Evolutionary conservation across 92 coral and sea anemone species (phyloP), one percentile per base, ranked within the genome.

Genomic region (Actinernus sp.): DNA sequence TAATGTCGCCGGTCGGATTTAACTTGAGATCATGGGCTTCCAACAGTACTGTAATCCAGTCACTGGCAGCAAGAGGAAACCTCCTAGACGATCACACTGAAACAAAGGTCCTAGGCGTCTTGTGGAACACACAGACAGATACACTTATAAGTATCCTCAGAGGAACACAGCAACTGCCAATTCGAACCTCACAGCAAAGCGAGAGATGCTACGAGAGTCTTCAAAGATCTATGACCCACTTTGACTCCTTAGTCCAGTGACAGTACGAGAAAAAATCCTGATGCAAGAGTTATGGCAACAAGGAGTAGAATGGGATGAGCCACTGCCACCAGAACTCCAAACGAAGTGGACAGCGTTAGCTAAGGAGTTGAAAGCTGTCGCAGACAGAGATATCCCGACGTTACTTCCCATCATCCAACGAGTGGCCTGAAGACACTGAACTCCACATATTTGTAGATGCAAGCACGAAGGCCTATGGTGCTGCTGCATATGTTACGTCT

Each of bases 11-110:
- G 0, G 75, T 58, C 19, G 46, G 63, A n/a, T 65, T 64, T 26
- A 76, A 61, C 63, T 34, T 71, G 30, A 54, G 82, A 30, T 58
- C 71, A 16, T 72, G 82, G 82, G 49, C 71, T n/a, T 76, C 74
- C 48, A 76, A 76, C 41, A 6, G 8, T 6, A 34, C 41, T 14
- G 14, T 6, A 7, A 48, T 71, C 16, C 68, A 8, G 49, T 26
- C 44, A 3, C 33, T 17, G 20, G 76, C 76, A 26, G 36, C 76
- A 37, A 37, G n/a, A n/a, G 43, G n/a, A 37, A n/a, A n/a, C n/a
- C n/a, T n/a, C n/a, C n/a, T n/a, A n/a, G n/a, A n/a, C n/a, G n/a
- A n/a, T n/a, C n/a, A n/a, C n/a, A n/a, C n/a, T n/a, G n/a, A n/a
- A n/a, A n/a, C n/a, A n/a, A n/a, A n/a, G n/a, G n/a, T n/a, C n/a